Evolutionary conservation across 2,113 vertebrate genomes (phyloP), one percentile per base, ranked within the genome.

Genomic region (Columbina picui): DNA sequence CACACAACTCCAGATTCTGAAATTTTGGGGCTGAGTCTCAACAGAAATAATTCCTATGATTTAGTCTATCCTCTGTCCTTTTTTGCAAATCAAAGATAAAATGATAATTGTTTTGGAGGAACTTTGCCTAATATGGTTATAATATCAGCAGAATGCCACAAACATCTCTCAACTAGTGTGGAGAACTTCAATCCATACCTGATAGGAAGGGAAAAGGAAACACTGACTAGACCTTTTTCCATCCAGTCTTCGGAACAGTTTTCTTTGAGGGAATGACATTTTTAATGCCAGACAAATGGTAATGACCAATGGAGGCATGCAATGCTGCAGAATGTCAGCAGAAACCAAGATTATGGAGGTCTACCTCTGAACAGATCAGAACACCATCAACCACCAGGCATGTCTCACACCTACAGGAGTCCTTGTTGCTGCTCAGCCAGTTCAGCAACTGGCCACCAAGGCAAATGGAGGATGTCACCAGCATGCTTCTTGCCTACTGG

Each of bases 81-180:
- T 88, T 94, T 82, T 64, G 3, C 36, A 92, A 55, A 29, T 36
- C 59, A 45, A 69, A 76, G 30, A 60, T 38, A 61, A 93, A 85
- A 68, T 14, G 14, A 43, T 61, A 22, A 34, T 73, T 4, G 2
- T 16, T 59, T 59, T n/a, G 50, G 30, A 56, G 10, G 15, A 85
- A 38, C 73, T 71, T 82, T 60, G 23, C 14, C n/a, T 87, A 32
- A 61, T 27, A 7, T 0, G 1, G 16, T 43, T 85, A 14, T n/a
- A 71, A 45, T 45, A 53, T 29, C 34, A 63, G 13, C n/a, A 52
- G 59, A 59, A 55, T 55, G 11, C 7, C 7, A 1, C 34, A 90
- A 81, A 36, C 6, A 5, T 49, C 9, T 75, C 23, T 81, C 9
- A 59, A 3, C 17, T 71, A 64, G 20, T 6, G 5, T 29, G 38